phyloP scores from a whole-genome alignment of 2,113 vertebrate species.

The Willisornis vidua region DNA sequence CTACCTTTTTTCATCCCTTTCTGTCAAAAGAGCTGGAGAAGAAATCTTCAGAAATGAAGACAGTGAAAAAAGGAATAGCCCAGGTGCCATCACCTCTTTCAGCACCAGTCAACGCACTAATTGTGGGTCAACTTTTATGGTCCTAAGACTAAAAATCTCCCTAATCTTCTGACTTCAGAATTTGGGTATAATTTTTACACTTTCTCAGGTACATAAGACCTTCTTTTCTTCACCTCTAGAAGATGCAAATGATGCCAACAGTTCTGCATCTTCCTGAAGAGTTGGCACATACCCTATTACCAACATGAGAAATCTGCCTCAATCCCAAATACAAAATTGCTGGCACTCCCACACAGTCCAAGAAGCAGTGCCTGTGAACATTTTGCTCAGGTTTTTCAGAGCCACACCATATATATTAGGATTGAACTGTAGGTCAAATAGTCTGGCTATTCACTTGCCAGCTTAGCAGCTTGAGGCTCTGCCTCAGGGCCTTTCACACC shows the following conservation, averaged over 20 bases:
- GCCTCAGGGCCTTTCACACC: background rate
- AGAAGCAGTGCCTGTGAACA: background rate
- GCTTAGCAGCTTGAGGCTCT: background rate
- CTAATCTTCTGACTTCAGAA: background rate
- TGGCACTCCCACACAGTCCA: background rate
- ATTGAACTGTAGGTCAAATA: background rate
- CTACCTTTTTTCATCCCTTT: background rate
- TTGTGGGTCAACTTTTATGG: background rate
- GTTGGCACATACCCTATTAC: background rate
- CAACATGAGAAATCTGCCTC: background rate
- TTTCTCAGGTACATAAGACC: background rate
- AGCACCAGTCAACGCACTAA: background rate
- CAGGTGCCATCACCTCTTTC: background rate
- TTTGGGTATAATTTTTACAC: background rate
- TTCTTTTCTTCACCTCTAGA: background rate
- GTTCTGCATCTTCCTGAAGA: background rate
- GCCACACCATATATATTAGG: background rate
- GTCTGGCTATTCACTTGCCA: background rate
- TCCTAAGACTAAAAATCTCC: background rate
- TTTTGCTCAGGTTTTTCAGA: background rate
- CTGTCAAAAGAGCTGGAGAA: background rate
- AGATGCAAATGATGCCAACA: background rate
- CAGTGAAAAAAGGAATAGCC: background rate
- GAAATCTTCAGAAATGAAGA: background rate
- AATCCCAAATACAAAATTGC: background rate